phyloP scores from a whole-genome alignment of 2,113 vertebrate species.

The Campylomormyrus numenius region DNA sequence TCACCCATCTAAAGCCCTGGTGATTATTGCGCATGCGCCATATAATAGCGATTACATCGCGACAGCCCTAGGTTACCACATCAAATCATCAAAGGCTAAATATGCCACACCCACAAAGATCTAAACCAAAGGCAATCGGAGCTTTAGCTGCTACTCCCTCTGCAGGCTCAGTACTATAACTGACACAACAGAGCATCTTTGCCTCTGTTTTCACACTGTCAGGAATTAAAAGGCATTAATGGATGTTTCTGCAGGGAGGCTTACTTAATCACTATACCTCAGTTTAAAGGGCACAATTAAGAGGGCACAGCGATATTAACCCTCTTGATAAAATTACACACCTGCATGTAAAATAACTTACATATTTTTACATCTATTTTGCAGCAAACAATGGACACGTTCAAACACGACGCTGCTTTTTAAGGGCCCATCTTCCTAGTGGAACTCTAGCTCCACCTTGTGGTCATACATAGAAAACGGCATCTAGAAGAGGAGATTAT shows the following conservation, averaged over 20 bases:
- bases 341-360: neutral
- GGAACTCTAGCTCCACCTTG: conserved; percentile 10
- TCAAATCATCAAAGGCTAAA: neutral
- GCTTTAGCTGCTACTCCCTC: neutral
- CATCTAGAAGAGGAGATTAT: neutral
- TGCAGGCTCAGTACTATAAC: neutral
- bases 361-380: neutral
- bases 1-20: too few species aligned
- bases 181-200: neutral
- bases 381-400: neutral
- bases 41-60: too few species aligned
- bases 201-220: neutral
- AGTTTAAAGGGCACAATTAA: neutral
- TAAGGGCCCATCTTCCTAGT: neutral
- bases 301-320: neutral
- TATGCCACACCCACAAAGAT: neutral
- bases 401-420: neutral
- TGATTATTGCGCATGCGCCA: too few species aligned
- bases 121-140: neutral
- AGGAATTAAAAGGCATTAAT: neutral
- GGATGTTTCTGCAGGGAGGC: neutral
- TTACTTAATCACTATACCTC: neutral
- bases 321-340: neutral
- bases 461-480: neutral
- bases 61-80: too few species aligned